Evolutionary conservation across 2,113 vertebrate species (phyloP).

Genomic region (Vidua macroura): DNA sequence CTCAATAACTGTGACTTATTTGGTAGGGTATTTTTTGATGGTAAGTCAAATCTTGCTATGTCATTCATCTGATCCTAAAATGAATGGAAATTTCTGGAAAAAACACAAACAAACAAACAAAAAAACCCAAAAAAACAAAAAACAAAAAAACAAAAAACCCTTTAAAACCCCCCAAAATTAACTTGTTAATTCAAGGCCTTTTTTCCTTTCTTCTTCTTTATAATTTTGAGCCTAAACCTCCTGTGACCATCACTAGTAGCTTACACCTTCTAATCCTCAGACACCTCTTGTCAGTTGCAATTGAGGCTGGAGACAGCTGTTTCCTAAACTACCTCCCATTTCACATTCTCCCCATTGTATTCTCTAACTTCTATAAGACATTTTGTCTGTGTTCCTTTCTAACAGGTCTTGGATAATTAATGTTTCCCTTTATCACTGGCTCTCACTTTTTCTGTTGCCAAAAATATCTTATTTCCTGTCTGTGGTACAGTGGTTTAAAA

Average conservation of each 20-base stretch:
- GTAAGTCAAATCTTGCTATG: background rate
- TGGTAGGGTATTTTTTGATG: background rate
- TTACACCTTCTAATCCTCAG: background rate
- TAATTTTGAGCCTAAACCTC: background rate
- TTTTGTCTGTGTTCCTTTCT: background rate
- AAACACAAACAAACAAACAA: background rate
- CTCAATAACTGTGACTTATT: background rate
- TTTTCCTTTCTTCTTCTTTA: background rate
- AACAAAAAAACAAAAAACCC: background rate
- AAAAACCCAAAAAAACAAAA: no score
- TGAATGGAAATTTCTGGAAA: background rate
- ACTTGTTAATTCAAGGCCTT: background rate
- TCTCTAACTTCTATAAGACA: background rate
- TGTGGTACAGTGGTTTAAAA: background rate
- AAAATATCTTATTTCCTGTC: background rate
- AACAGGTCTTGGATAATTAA: background rate
- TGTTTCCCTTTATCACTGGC: background rate
- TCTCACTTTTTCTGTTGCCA: background rate
- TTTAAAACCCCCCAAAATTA: rapidly evolving
- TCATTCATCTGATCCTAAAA: background rate
- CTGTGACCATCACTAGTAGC: background rate
- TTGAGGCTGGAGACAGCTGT: background rate
- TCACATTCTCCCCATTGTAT: background rate
- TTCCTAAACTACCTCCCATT: background rate
- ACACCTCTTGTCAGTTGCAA: background rate